phyloP scores from a whole-genome alignment of 53 echinoderm and acorn worm genomes.

The Holothuria scabra region DNA sequence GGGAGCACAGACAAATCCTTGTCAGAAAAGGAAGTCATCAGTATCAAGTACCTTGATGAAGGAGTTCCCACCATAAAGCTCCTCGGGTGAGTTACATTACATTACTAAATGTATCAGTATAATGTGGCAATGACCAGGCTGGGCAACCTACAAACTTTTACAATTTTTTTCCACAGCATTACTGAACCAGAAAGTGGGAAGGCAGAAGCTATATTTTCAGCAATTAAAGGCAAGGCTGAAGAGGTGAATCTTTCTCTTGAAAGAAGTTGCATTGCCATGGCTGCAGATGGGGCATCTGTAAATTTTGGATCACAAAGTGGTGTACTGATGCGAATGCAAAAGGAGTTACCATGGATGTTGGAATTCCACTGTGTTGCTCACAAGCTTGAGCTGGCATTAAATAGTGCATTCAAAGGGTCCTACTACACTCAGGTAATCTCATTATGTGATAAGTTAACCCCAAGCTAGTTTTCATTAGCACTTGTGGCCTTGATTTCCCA shows the following conservation, averaged over 20 bases:
- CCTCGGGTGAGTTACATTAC: neutral
- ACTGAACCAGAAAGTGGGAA: conserved; percentile 52
- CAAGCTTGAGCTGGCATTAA: conserved; percentile 50
- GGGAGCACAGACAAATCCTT: too few relatives aligned
- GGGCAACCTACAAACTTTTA: too few relatives aligned
- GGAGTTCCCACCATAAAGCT: too few relatives aligned
- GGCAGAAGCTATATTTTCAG: conserved; percentile 43
- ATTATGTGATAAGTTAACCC: too few relatives aligned
- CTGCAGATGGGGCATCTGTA: conserved; percentile 64
- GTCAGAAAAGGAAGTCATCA: too few relatives aligned
- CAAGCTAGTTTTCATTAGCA: too few relatives aligned
- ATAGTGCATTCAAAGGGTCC: conserved; percentile 53
- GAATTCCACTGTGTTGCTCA: conserved; percentile 60
- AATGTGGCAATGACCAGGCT: neutral
- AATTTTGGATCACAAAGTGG: conserved; percentile 59
- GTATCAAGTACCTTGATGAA: too few relatives aligned
- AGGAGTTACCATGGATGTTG: conserved; percentile 49
- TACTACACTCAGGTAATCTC: conserved; percentile 51
- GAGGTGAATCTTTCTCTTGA: conserved; percentile 46
- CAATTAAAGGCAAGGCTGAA: conserved; percentile 45
- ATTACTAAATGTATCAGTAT: conserved; percentile 46
- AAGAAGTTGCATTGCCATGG: conserved; percentile 54
- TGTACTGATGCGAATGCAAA: conserved; percentile 44
- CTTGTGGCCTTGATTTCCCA: neutral
- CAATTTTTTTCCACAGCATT: conserved; percentile 38